These are phyloP conservation scores for Zoroaster sp. DNA, from an alignment of 53 echinoderm and acorn worm species.

Conservation along the genomic window DNA sequence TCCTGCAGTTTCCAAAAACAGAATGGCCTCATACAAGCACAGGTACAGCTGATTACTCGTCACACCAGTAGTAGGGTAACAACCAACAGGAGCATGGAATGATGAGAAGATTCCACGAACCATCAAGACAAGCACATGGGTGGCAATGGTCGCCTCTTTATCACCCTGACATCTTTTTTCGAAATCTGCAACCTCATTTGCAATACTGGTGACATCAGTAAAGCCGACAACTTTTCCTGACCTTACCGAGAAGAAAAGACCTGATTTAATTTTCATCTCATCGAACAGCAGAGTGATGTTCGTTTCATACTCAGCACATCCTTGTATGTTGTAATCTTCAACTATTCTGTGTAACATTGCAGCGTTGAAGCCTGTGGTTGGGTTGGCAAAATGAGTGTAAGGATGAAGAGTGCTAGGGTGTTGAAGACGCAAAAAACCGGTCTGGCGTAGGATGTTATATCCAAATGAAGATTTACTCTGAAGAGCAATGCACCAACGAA, in stretches of 20 bases:
- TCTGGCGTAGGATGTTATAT: slow-evolving; percentile 10
- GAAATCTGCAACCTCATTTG: slow-evolving; percentile 21
- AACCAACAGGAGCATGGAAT: slow-evolving; percentile 38
- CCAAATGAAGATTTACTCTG: slow-evolving; percentile 22
- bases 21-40: slow-evolving; percentile 25
- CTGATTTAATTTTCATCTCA: slow-evolving; percentile 52
- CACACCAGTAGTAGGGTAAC: slow-evolving; percentile 7
- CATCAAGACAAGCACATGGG: slow-evolving; percentile 54
- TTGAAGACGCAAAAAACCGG: slow-evolving; percentile 41
- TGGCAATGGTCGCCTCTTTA: slow-evolving; percentile 1
- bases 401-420: slow-evolving; percentile 43
- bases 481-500: slow-evolving; percentile 53
- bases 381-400: slow-evolving; percentile 47
- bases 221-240: slow-evolving; percentile 49
- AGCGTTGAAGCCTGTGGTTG: slow-evolving; percentile 14
- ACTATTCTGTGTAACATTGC: slow-evolving; percentile 46
- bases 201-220: slow-evolving; percentile 9
- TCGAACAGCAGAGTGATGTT: slow-evolving; percentile 41
- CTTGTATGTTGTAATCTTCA: not conserved
- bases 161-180: slow-evolving; percentile 1
- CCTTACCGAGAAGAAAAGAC: not conserved
- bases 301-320: not conserved
- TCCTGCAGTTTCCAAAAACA: slow-evolving; percentile 22
- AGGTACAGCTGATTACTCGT: slow-evolving; percentile 45
- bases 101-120: slow-evolving; percentile 27